Base-by-base conservation (phyloP, 2,888 invertebrate genomes). In the Aethes cnicana region DNA sequence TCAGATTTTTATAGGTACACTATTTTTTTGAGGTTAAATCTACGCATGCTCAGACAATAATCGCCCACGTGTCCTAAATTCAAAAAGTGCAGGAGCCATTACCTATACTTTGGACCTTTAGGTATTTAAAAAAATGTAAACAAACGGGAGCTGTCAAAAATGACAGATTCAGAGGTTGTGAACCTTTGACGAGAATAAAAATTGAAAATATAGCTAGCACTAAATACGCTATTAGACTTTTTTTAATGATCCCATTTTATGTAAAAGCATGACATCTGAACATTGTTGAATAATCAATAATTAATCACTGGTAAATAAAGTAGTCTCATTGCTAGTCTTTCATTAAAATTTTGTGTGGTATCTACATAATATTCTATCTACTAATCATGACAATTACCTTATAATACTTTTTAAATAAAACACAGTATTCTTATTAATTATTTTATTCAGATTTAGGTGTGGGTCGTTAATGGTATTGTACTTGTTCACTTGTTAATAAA, bases 71-170 rank as follows among this genome's bases (percentile, higher is more conserved):
- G n/a, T n/a, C n/a, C n/a, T n/a, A n/a, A n/a, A n/a, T n/a, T n/a
- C n/a, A n/a, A n/a, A n/a, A n/a, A n/a, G n/a, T n/a, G n/a, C n/a
- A n/a, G n/a, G n/a, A n/a, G n/a, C n/a, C n/a, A 21, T 12, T 12
- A 33, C 33, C 39, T 23, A 44, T 44, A 28, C 12, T 28, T 3
- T 12, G 28, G n/a, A 28, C 28, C 12, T 28, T 28, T 28, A 28
- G n/a, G n/a, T n/a, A n/a, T n/a, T n/a, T n/a, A n/a, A n/a, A n/a
- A n/a, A n/a, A n/a, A n/a, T n/a, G n/a, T 28, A 28, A 28, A 28
- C 28, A 28, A 28, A 28, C 12, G 28, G 28, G 28, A 28, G 28
- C 11, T 28, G 14, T 28, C 28, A 28, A 28, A 28, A 28, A 28
- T 28, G 11, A 28, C 28, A 28, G 28, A 11, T 28, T 12, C 28